Evolutionary conservation across 2,113 vertebrate genomes (phyloP), one percentile per base, ranked within the genome.

Genomic region (Gavia stellata): DNA sequence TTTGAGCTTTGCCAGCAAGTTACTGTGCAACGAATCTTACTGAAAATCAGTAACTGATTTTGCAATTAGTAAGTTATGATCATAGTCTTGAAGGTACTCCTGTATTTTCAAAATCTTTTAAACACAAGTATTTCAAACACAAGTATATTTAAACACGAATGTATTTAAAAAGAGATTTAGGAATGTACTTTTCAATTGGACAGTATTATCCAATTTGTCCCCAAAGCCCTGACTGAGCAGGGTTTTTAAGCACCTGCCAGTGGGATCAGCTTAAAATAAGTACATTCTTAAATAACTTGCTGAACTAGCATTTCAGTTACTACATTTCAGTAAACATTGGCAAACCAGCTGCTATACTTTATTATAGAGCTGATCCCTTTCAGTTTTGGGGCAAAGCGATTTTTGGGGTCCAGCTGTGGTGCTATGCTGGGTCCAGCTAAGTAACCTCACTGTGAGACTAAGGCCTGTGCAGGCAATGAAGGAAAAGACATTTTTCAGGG

Each of bases 341-440:
- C 2, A 3, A 90, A 83, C 14, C 17, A 67, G 7, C 10, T 24
- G 24, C 33, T 74, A 6, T 34, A 36, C 7, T 70, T 66, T 7
- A 21, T 34, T 74, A 38, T 24, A 45, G 52, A 75, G 14, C 1
- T 0, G 21, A 53, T 55, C 14, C 9, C 20, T 67, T 59, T 55
- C 33, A 45, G 19, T 55, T 78, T 31, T 13, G 34, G 9, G 15
- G 50, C 4, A 19, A 75, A 53, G 38, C 28, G 14, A 47, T 14
- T 29, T 74, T 34, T 40, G 11, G 18, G 6, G 2, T 36, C 9
- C 8, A 8, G 0, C 12, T 62, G 31, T 50, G 17, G 2, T 65
- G 16, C 7, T 72, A 5, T 40, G 13, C 14, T 33, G 17, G 9
- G 29, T 63, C 8, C 7, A 88, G 24, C 25, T 56, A 59, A 18